Percentiles rank a stretch among this genome's conserved stretches.
phyloP scores from a whole-genome alignment of 2,888 invertebrate genomes.

The Gibbula magus region DNA sequence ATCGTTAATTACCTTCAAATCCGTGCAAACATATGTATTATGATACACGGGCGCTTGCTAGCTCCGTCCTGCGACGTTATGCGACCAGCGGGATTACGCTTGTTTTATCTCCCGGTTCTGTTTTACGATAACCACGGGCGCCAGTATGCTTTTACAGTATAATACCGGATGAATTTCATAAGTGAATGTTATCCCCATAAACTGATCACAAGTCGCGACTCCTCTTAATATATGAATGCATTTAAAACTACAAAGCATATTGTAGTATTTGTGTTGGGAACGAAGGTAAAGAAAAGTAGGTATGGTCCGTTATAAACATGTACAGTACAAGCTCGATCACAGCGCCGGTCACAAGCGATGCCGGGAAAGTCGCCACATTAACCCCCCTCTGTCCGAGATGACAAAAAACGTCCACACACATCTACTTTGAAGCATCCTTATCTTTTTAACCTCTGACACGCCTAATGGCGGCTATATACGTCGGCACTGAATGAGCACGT shows the following conservation, averaged over 20 bases:
- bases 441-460: no score
- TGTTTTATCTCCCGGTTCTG: neutral
- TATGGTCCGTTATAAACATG: neutral
- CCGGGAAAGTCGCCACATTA: no score
- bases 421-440: no score
- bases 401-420: no score
- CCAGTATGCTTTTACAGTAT: neutral
- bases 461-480: no score
- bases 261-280: neutral
- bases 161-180: neutral
- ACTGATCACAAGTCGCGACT: conserved; percentile 5
- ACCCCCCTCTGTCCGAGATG: no score
- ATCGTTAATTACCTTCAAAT: conserved; percentile 20
- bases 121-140: neutral
- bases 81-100: neutral
- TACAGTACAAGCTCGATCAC: neutral
- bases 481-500: no score
- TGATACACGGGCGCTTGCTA: neutral
- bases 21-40: conserved; percentile 21
- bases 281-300: neutral
- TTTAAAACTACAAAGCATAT: conserved; percentile 9
- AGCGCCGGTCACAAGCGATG: no score
- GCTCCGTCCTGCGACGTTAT: neutral
- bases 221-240: neutral
- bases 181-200: neutral